Conservation (phyloP, 1,140 invertebrate species). For the Holcopasites calliopsidis region DNA sequence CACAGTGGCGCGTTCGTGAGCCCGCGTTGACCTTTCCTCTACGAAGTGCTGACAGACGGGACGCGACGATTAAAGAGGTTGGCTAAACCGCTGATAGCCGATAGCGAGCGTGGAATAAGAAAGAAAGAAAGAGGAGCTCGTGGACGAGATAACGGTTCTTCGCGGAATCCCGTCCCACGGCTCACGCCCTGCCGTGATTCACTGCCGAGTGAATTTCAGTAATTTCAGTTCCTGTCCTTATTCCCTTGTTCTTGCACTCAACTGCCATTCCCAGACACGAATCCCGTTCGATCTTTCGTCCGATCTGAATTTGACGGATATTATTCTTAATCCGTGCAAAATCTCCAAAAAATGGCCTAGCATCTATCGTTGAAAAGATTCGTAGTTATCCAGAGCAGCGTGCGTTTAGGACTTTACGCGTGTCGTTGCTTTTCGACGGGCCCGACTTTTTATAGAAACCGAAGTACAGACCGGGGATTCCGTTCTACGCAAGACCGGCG, state of each 20-base stretch:
- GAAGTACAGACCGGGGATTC: slow-evolving; percentile 3
- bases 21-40: slow-evolving; percentile 7
- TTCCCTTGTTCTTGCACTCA: neutral
- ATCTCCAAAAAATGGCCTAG: too few species aligned
- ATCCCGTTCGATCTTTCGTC: too few species aligned
- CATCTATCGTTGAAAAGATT: too few species aligned
- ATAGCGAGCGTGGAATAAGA: too few species aligned
- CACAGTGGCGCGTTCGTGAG: slow-evolving; percentile 16
- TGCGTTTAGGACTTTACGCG: slow-evolving; percentile 24
- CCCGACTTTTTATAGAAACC: slow-evolving; percentile 32
- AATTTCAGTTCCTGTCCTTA: neutral
- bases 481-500: neutral
- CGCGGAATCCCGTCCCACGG: neutral
- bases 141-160: slow-evolving; percentile 3
- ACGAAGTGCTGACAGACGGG: slow-evolving; percentile 46
- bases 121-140: neutral
- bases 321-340: too few species aligned
- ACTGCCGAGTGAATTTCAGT: neutral
- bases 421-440: slow-evolving; percentile 2
- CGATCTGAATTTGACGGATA: too few species aligned
- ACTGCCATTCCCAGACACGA: too few species aligned
- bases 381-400: too few species aligned
- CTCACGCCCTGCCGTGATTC: neutral
- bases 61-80: slow-evolving; percentile 50
- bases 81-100: slow-evolving; percentile 10